These are phyloP conservation scores for Nomia melanderi DNA, from an alignment of 1,140 invertebrate genomes.

Conservation along the genomic window DNA sequence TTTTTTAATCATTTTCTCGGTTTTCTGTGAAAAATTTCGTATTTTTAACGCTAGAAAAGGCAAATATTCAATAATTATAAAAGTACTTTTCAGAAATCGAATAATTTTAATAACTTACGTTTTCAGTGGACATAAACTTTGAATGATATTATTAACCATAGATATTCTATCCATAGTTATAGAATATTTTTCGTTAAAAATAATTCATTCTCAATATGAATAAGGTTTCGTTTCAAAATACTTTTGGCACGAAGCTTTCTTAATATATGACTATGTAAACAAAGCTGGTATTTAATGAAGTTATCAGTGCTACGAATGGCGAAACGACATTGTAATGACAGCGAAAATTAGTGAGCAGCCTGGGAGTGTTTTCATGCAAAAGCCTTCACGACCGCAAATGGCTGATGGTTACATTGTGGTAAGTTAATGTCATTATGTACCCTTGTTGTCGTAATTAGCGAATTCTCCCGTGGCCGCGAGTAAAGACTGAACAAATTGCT, in stretches of 20 bases:
- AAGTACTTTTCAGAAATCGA: no score
- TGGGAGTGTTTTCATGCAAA: slow-evolving; percentile 2
- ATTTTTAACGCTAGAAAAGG: no score
- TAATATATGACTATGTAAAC: neutral
- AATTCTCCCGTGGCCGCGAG: neutral
- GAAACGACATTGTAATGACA: neutral
- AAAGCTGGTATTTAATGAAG: no score
- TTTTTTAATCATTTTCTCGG: no score
- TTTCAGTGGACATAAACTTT: no score
- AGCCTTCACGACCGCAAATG: neutral
- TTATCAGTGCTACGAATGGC: neutral
- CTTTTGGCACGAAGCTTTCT: neutral
- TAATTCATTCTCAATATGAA: neutral
- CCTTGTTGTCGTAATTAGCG: neutral
- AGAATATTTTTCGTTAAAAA: no score
- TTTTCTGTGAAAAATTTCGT: no score
- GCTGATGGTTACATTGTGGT: neutral
- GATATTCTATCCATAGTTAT: no score
- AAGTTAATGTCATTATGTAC: neutral
- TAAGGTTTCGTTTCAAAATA: neutral
- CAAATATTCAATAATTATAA: no score
- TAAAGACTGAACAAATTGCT: neutral
- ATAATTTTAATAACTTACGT: no score
- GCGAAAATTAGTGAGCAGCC: neutral
- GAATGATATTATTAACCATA: no score